Conservation (phyloP, 2,797 vertebrate genomes). For the Peromyscus nudipes region DNA sequence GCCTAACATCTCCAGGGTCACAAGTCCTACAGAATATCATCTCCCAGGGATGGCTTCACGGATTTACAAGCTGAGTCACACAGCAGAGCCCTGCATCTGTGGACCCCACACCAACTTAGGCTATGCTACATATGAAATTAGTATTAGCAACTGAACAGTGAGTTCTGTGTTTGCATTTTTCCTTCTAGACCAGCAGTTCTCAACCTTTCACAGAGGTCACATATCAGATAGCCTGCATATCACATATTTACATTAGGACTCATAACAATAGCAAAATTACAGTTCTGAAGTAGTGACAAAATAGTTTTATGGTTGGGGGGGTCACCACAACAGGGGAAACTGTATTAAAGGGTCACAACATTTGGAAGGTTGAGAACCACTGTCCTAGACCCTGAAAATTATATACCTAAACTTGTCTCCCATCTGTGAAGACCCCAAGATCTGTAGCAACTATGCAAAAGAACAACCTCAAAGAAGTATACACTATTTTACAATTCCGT, state of each 20-base stretch:
- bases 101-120: not conserved
- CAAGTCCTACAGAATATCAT: not conserved
- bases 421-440: not conserved
- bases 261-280: not conserved
- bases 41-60: not conserved
- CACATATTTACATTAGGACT: not conserved
- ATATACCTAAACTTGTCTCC: not conserved
- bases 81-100: accelerated
- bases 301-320: not conserved
- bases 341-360: not conserved
- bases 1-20: not conserved
- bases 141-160: not conserved
- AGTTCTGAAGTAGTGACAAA: not conserved
- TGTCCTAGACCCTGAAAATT: not conserved
- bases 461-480: not conserved
- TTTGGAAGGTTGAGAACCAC: not conserved
- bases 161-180: not conserved
- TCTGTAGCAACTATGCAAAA: not conserved
- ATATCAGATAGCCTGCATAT: not conserved
- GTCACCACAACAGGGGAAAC: not conserved
- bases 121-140: not conserved
- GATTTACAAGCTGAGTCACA: not conserved
- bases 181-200: not conserved
- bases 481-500: not conserved
- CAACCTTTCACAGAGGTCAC: not conserved